phyloP scores from a whole-genome alignment of 2,113 vertebrate species.

The Oncorhynchus nerka region DNA sequence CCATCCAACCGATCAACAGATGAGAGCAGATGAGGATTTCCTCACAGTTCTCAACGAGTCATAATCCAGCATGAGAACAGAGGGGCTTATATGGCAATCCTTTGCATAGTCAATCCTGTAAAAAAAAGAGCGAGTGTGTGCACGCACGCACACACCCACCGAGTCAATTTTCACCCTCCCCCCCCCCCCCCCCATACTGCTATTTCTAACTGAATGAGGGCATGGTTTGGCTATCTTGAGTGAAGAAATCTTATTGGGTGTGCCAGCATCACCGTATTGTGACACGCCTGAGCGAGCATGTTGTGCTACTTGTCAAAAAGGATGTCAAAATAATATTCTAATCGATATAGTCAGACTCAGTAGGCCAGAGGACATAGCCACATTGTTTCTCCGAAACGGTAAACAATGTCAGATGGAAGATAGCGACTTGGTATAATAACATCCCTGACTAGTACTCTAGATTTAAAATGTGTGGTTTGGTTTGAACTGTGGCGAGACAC shows the following conservation, averaged over 20 bases:
- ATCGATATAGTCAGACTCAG: background rate
- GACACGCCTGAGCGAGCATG: background rate
- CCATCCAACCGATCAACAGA: constrained; percentile 4
- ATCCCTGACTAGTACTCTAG: too few relatives aligned
- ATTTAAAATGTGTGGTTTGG: too few relatives aligned
- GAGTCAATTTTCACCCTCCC: background rate
- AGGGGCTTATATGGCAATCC: constrained; percentile 7
- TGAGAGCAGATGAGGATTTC: constrained; percentile 48
- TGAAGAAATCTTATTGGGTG: background rate
- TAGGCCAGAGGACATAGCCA: too few relatives aligned
- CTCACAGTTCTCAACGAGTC: constrained; percentile 36
- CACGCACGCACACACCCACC: background rate
- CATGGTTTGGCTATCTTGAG: too few relatives aligned
- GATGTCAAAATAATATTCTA: background rate
- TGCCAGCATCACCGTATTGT: background rate
- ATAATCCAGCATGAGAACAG: constrained; percentile 9
- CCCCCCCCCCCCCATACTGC: background rate
- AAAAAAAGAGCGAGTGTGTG: too few relatives aligned
- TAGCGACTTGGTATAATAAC: too few relatives aligned
- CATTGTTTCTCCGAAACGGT: too few relatives aligned
- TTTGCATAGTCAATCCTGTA: too few relatives aligned
- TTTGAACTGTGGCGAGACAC: too few relatives aligned
- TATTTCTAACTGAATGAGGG: too few relatives aligned
- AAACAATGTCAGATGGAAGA: too few relatives aligned
- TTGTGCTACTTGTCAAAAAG: background rate